These are phyloP conservation scores for Agelastica alni DNA, from an alignment of 2,888 invertebrate species.

Conservation along the genomic window DNA sequence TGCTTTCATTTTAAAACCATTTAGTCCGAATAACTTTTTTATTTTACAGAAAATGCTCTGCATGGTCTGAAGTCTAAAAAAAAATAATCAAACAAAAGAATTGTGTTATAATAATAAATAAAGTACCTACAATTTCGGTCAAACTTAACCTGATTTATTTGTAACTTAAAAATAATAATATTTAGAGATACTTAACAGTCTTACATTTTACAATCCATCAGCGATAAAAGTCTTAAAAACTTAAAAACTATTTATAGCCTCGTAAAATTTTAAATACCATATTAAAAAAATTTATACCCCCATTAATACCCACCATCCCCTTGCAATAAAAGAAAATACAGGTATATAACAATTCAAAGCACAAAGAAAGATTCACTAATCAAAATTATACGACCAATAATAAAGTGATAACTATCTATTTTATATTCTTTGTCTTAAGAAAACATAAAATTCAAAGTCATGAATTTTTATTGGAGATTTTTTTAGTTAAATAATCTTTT, in stretches of 20 bases:
- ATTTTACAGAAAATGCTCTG: too few relatives aligned
- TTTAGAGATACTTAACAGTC: neutral
- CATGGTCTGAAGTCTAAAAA: too few relatives aligned
- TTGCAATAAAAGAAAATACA: conserved; percentile 33
- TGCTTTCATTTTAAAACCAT: too few relatives aligned
- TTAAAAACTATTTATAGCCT: conserved; percentile 28
- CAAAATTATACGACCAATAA: conserved; percentile 40
- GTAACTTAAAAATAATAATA: too few relatives aligned
- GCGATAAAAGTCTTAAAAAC: neutral
- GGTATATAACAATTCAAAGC: conserved; percentile 30
- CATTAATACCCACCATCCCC: conserved; percentile 32
- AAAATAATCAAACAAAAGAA: too few relatives aligned
- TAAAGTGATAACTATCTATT: conserved; percentile 40
- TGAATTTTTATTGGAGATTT: conserved; percentile 41
- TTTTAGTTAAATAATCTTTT: conserved; percentile 26
- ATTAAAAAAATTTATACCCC: conserved; percentile 34
- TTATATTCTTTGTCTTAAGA: conserved; percentile 37
- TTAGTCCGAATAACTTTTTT: too few relatives aligned
- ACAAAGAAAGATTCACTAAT: conserved; percentile 34
- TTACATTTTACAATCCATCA: conserved; percentile 5
- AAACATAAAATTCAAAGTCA: conserved; percentile 39
- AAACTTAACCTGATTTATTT: neutral
- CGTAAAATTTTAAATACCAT: conserved; percentile 31
- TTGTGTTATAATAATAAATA: neutral
- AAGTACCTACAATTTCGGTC: neutral